These are phyloP conservation scores for Hetaerina titia DNA, from an alignment of 2,888 invertebrate species.

Conservation along the genomic window DNA sequence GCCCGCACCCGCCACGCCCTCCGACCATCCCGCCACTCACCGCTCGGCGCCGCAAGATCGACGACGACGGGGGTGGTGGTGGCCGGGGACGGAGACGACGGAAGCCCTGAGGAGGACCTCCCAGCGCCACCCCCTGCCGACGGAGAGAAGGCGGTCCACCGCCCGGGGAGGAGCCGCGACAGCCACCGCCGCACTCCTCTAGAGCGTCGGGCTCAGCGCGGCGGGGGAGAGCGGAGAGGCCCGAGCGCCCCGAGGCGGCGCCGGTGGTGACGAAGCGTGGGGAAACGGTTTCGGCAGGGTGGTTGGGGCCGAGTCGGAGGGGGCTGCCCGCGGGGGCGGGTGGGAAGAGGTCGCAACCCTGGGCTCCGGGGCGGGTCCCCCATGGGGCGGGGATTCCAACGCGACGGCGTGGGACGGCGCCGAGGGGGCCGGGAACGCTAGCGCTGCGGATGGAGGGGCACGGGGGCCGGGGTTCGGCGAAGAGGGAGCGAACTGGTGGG, in stretches of 20 bases:
- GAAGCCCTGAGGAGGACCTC: neutral
- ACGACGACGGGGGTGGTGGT: neutral
- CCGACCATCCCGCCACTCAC: slow-evolving; percentile 48
- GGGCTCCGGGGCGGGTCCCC: slow-evolving; percentile 11
- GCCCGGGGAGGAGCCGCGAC: neutral
- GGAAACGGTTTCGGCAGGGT: neutral
- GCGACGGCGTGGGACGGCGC: slow-evolving; percentile 28
- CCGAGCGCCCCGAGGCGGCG: neutral
- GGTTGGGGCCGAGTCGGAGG: slow-evolving; percentile 12
- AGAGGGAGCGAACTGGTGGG: slow-evolving; percentile 86
- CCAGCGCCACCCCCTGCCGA: neutral
- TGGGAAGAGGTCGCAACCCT: slow-evolving; percentile 27
- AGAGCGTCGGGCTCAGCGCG: neutral
- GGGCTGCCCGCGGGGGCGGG: slow-evolving; percentile 2
- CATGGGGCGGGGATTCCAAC: slow-evolving; percentile 1
- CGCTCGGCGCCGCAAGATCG: slow-evolving; percentile 14
- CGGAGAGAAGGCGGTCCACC: neutral
- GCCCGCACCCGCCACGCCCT: slow-evolving; percentile 32
- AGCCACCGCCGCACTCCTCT: neutral
- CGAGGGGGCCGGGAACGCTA: neutral
- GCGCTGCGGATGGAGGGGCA: neutral
- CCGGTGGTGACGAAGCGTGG: neutral
- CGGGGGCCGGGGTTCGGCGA: neutral
- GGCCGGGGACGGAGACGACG: neutral
- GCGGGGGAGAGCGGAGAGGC: neutral